These are phyloP conservation scores for Platysteira castanea DNA, from an alignment of 2,113 vertebrate genomes.

Conservation along the genomic window DNA sequence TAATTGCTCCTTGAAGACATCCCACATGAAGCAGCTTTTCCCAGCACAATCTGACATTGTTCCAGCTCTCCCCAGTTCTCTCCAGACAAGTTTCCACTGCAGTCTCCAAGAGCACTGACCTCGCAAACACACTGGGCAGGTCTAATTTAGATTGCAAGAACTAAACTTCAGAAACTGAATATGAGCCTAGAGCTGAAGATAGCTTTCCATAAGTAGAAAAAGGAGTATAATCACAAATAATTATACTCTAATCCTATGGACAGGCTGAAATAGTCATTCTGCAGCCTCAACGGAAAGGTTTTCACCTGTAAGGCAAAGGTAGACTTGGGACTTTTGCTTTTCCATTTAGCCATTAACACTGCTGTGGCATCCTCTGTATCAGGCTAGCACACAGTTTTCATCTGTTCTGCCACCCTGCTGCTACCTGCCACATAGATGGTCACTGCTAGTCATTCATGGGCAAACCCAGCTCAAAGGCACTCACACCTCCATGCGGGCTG, in stretches of 20 bases:
- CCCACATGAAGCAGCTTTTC: constrained; percentile 41
- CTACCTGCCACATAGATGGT: background rate
- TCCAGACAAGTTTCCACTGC: constrained; percentile 47
- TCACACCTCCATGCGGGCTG: background rate
- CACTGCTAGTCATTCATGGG: background rate
- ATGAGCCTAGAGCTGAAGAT: background rate
- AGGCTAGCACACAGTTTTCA: background rate
- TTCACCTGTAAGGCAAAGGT: background rate
- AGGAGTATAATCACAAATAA: background rate
- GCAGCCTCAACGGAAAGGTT: background rate
- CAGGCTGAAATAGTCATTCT: background rate
- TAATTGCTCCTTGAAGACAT: constrained; percentile 47
- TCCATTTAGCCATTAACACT: background rate
- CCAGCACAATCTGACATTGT: constrained; percentile 46
- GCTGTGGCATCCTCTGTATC: background rate
- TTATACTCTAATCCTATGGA: background rate
- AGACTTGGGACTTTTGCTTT: background rate
- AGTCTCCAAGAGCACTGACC: constrained; percentile 38
- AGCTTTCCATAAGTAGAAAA: constrained; percentile 22
- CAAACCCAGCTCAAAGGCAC: background rate
- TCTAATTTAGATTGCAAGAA: background rate
- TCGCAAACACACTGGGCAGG: background rate
- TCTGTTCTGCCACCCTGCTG: background rate
- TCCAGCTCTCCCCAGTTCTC: constrained; percentile 14
- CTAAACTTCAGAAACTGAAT: constrained; percentile 15